phyloP scores from a whole-genome alignment of 2,888 invertebrate species.

The Campoplex nolae region DNA sequence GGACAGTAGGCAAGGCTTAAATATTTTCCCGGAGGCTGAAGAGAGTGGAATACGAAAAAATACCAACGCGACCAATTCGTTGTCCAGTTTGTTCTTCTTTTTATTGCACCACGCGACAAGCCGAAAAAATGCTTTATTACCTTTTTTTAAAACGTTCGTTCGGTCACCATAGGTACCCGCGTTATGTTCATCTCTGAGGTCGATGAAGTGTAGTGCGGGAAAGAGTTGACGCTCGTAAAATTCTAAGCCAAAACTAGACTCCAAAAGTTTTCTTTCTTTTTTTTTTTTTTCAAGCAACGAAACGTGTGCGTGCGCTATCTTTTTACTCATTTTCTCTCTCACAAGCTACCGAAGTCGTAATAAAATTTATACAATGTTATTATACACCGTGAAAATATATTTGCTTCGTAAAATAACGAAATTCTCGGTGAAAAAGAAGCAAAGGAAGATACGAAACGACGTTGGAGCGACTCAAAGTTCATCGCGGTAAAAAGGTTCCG shows the following conservation, averaged over 20 bases:
- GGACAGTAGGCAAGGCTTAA: conserved; percentile 79
- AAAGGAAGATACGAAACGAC: not conserved
- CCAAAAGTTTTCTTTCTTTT: not conserved
- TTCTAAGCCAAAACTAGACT: conserved; percentile 45
- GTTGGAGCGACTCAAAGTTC: not conserved
- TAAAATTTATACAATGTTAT: conserved; percentile 20
- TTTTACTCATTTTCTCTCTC: conserved; percentile 18
- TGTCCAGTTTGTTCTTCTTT: conserved; percentile 36
- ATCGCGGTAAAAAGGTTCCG: not conserved
- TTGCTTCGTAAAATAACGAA: not conserved
- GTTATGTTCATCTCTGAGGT: conserved; percentile 10
- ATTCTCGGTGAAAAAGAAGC: not conserved
- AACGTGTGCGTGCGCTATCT: conserved; percentile 14
- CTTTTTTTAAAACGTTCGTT: conserved; percentile 22
- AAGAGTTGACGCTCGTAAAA: conserved; percentile 61
- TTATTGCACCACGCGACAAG: conserved; percentile 56
- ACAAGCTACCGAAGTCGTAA: conserved; percentile 14
- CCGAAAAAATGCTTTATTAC: conserved; percentile 52
- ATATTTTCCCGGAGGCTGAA: not conserved
- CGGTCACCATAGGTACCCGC: conserved; percentile 1
- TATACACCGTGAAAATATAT: not conserved
- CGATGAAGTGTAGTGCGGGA: conserved; percentile 49
- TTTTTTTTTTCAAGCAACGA: conserved; percentile 28
- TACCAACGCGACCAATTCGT: not conserved
- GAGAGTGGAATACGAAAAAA: conserved; percentile 44